Evolutionary conservation across 1,140 invertebrate genomes (phyloP), one percentile per base, ranked within the genome.

Genomic region (Odontomachus brunneus): DNA sequence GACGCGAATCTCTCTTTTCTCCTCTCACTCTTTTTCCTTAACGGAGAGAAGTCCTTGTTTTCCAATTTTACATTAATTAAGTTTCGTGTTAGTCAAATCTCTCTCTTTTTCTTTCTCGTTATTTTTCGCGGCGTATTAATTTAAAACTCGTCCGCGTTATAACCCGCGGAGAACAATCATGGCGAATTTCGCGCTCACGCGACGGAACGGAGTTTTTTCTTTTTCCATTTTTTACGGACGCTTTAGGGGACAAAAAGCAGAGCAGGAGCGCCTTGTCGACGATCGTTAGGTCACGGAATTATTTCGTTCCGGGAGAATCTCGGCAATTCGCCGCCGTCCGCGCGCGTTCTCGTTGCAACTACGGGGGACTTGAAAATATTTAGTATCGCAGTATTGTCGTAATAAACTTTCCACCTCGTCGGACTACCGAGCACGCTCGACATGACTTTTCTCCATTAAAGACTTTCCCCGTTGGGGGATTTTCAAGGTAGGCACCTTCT

Each of bases 381-480:
- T 80, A 71, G 65, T 80, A 75, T 80, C 65, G 22, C 65, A 57
- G 65, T 80, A 69, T 80, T 80, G 65, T 80, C 65, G 65, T 80
- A 80, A 80, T 80, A 80, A 80, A 80, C 65, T 80, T 80, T 80
- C 51, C 75, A 24, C 65, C 38, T 53, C 17, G 75, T 14, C 38
- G 51, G 53, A 44, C 51, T 69, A 26, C 19, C 29, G 19, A 62
- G 57, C 38, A 62, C 84, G 71, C 78, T 88, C 82, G 51, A 73
- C 63, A 19, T 82, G 72, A 82, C 55, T 57, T 63, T 81, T 74
- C 33, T 88, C 65, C 85, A 76, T 87, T 85, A 78, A 74, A 73
- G 83, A 76, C 48, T 72, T 75, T 63, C 53, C 38, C 59, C 83
- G 71, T 76, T 73, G 72, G 15, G 12, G 66, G 66, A 73, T 84